Evolutionary conservation across 2,113 vertebrate species (phyloP).

Genomic region (Bagarius yarrelli): DNA sequence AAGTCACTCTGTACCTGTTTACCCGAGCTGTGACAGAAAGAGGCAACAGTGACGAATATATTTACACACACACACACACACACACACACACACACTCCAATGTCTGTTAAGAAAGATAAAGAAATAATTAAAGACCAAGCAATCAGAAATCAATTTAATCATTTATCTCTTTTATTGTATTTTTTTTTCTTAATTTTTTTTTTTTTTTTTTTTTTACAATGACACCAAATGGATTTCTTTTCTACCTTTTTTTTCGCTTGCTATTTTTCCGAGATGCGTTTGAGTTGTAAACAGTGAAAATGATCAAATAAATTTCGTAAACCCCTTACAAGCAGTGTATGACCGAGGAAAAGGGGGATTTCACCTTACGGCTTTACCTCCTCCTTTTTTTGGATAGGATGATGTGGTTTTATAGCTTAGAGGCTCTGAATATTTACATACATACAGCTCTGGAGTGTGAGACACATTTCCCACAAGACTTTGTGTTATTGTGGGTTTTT

Average conservation of each 20-base stretch:
- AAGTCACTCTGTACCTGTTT: background rate
- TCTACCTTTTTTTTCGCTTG: slow-evolving; percentile 69
- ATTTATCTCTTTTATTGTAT: slow-evolving; percentile 84
- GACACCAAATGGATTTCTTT: slow-evolving; percentile 71
- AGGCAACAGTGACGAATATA: background rate
- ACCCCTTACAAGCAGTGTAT: slow-evolving; percentile 75
- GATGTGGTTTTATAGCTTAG: slow-evolving; percentile 74
- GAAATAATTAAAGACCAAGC: slow-evolving; percentile 37
- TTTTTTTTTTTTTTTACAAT: slow-evolving; percentile 76
- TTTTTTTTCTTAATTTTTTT: slow-evolving; percentile 75
- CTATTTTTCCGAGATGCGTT: slow-evolving; percentile 79
- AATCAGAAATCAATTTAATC: slow-evolving; percentile 53
- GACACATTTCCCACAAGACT: slow-evolving; percentile 58
- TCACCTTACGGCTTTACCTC: slow-evolving; percentile 53
- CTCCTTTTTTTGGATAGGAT: slow-evolving; percentile 53
- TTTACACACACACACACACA: slow-evolving; percentile 22
- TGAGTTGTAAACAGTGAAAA: slow-evolving; percentile 81
- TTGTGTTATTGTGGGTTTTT: slow-evolving; percentile 42
- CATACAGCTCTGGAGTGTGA: slow-evolving; percentile 65
- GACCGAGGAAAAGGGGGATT: slow-evolving; percentile 61
- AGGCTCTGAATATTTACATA: slow-evolving; percentile 73
- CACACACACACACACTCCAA: slow-evolving; percentile 10
- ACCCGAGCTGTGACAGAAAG: background rate
- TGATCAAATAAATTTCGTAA: slow-evolving; percentile 75
- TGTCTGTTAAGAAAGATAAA: background rate